Evolutionary conservation across 2,113 vertebrate species (phyloP), one percentile per base, ranked within the genome.

Genomic region (Terrapene triunguis): DNA sequence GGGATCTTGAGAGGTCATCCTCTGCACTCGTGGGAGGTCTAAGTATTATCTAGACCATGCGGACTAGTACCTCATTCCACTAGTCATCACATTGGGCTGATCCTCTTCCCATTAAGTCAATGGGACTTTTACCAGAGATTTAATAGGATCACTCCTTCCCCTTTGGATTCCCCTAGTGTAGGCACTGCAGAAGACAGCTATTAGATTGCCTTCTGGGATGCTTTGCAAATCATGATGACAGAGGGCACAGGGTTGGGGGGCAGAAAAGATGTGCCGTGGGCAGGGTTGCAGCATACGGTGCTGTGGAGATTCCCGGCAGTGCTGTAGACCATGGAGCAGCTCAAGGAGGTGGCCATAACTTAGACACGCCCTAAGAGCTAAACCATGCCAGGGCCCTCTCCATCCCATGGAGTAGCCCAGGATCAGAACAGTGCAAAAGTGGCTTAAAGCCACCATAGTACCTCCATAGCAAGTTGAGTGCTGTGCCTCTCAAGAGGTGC

Each of bases 401-500:
- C 17, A 80, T 48, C 42, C 17, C 35, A 2, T 62, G 74, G 82
- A 29, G 80, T 10, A 76, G 76, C 32, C 59, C 27, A 16, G 82
- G 17, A 19, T 90, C 59, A 82, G 62, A 69, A 86, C 48, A n/a
- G 83, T 25, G 80, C 87, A 65, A 4, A 21, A 79, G 50, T 87
- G 38, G 5, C 7, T 38, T 1, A 21, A 32, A 87, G 84, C 79
- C 65, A 21, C 35, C 65, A 24, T 62, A 89, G 57, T 62, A 89
- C 0, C 1, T 32, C 50, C 54, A 69, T 50, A 74, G 59, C 2
- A 14, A 42, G 22, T 86, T 82, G 42, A 72, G n/a, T 72, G 32
- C 62, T 69, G n/a, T 72, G 17, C n/a, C 0, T 1, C 72, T 65
- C 53, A 19, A 19, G 17, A 80, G 32, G 8, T 0, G 0, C 42